Conservation (phyloP, 2,888 invertebrate species). For the Trachelus iudaicus region DNA sequence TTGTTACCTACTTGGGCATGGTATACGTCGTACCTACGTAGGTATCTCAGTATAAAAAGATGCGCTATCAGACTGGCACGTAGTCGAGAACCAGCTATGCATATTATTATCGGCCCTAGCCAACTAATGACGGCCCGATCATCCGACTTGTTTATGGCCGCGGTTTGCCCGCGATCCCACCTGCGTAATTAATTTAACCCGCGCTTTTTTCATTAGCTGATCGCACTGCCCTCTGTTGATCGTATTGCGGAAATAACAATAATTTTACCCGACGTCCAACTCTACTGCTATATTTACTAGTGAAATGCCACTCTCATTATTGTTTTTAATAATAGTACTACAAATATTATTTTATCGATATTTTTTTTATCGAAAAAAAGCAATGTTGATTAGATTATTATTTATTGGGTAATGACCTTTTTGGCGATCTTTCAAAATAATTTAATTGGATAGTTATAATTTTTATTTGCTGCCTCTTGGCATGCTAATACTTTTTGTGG, state of each 20-base stretch:
- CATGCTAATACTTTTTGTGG: neutral
- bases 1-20: neutral
- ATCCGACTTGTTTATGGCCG: conserved; percentile 55
- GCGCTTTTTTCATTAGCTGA: conserved; percentile 16
- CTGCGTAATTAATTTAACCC: conserved; percentile 57
- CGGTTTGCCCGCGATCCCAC: conserved; percentile 39
- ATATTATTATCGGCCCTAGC: conserved; percentile 55
- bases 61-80: neutral
- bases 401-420: neutral
- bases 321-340: neutral
- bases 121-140: conserved; percentile 54
- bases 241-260: neutral
- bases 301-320: neutral
- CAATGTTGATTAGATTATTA: neutral
- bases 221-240: neutral
- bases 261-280: neutral
- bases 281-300: neutral
- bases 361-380: neutral
- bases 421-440: neutral
- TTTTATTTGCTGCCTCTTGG: neutral
- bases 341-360: neutral
- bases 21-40: neutral
- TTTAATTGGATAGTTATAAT: neutral
- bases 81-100: conserved; percentile 31
- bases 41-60: neutral